phyloP scores from a whole-genome alignment of 2,888 invertebrate species.

The Augochlorella aurata region DNA sequence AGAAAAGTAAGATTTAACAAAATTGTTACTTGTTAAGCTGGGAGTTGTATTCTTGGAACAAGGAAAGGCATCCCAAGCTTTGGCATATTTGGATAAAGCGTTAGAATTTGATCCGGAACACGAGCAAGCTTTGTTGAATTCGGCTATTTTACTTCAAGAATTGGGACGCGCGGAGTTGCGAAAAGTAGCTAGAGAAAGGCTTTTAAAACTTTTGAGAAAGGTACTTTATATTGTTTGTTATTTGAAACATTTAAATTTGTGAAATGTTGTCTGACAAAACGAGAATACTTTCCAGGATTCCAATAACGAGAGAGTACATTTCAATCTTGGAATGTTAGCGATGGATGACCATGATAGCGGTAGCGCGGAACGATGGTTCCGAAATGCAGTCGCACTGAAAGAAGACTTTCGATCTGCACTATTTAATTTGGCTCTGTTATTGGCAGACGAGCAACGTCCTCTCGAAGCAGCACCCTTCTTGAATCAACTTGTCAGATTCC shows the following conservation, averaged over 20 bases:
- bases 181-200: conserved; percentile 90
- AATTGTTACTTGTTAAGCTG: conserved; percentile 84
- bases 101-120: conserved; percentile 96
- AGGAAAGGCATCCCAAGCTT: conserved; percentile 94
- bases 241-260: neutral
- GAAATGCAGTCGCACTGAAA: conserved; percentile 93
- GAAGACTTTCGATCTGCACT: conserved; percentile 96
- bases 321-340: conserved; percentile 97
- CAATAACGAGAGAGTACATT: conserved; percentile 95
- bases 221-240: conserved; percentile 75
- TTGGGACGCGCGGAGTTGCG: conserved; percentile 91
- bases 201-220: conserved; percentile 91
- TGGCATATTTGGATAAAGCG: conserved; percentile 96
- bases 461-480: conserved; percentile 95
- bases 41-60: conserved; percentile 97
- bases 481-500: conserved; percentile 93
- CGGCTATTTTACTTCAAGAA: conserved; percentile 96
- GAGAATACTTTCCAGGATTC: conserved; percentile 82
- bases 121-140: conserved; percentile 96
- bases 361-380: conserved; percentile 95
- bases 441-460: conserved; percentile 94
- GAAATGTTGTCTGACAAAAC: neutral
- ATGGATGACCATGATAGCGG: conserved; percentile 96
- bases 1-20: neutral
- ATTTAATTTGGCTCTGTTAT: conserved; percentile 94